phyloP scores from a whole-genome alignment of 2,888 invertebrate genomes.

The Gymnoscelis rufifasciata region DNA sequence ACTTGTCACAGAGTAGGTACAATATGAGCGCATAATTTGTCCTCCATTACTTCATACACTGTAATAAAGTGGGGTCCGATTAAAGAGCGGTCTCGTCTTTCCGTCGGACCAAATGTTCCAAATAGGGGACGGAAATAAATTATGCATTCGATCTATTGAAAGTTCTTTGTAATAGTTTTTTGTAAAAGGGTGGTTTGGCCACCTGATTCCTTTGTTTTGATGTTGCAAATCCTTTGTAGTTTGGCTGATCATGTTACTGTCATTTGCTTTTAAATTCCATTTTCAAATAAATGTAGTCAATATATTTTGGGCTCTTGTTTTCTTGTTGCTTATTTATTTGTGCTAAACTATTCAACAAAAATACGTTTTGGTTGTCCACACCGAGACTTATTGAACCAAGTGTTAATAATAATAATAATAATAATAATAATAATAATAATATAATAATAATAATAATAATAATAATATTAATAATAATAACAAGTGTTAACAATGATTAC shows the following conservation, averaged over 20 bases:
- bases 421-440: too few relatives aligned
- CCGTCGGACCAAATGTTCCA: constrained; percentile 66
- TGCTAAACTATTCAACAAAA: too few relatives aligned
- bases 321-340: too few relatives aligned
- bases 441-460: too few relatives aligned
- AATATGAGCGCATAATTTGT: constrained; percentile 67
- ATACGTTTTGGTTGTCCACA: too few relatives aligned
- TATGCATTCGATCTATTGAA: constrained; percentile 74
- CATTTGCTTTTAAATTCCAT: background rate
- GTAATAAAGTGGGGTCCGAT: constrained; percentile 68
- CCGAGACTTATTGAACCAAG: too few relatives aligned
- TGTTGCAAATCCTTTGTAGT: constrained; percentile 29
- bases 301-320: too few relatives aligned
- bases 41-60: constrained; percentile 62
- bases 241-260: constrained; percentile 15
- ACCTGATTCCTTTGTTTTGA: constrained; percentile 53
- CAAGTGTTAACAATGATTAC: too few relatives aligned
- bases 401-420: too few relatives aligned
- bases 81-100: constrained; percentile 71
- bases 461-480: too few relatives aligned
- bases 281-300: too few relatives aligned
- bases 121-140: constrained; percentile 56
- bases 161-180: constrained; percentile 64
- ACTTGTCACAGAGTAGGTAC: constrained; percentile 52
- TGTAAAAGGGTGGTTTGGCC: constrained; percentile 44